Percentiles rank a stretch among this genome's conserved stretches.
Conservation (phyloP, 2,888 invertebrate species). For the Drosophila cyrtoloma region DNA sequence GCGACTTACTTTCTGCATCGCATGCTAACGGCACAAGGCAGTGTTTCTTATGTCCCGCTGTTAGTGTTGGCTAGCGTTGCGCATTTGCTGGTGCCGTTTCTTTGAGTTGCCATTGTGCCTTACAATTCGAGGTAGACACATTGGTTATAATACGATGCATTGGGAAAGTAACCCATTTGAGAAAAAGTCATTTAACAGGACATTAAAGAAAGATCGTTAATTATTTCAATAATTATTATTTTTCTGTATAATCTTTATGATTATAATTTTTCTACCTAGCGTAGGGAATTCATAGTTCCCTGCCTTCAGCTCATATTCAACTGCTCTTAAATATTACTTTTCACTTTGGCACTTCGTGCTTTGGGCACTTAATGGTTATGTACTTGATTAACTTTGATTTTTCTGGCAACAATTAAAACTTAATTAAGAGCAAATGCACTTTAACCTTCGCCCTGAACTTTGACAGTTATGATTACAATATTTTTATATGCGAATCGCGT, state of each 20-base stretch:
- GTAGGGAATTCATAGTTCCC: neutral
- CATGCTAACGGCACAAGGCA: constrained; percentile 56
- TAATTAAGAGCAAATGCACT: constrained; percentile 73
- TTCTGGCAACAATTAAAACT: constrained; percentile 59
- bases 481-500: constrained; percentile 56
- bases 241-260: neutral
- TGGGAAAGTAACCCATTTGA: neutral
- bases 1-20: constrained; percentile 30
- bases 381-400: neutral
- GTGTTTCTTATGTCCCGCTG: constrained; percentile 53
- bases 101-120: neutral
- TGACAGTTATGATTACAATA: constrained; percentile 56
- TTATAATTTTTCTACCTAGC: neutral
- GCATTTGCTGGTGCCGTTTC: constrained; percentile 46
- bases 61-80: constrained; percentile 53
- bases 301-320: neutral
- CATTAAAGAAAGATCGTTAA: neutral
- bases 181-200: neutral
- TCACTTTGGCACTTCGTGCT: constrained; percentile 8
- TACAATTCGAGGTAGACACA: neutral
- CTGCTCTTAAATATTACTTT: constrained; percentile 15
- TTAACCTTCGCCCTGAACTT: constrained; percentile 77
- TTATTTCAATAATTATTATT: neutral
- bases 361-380: constrained; percentile 1
- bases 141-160: neutral